Percentiles rank a stretch among this genome's conserved stretches.
Conservation (phyloP, 2,888 invertebrate genomes). For the Drosophila cracens region DNA sequence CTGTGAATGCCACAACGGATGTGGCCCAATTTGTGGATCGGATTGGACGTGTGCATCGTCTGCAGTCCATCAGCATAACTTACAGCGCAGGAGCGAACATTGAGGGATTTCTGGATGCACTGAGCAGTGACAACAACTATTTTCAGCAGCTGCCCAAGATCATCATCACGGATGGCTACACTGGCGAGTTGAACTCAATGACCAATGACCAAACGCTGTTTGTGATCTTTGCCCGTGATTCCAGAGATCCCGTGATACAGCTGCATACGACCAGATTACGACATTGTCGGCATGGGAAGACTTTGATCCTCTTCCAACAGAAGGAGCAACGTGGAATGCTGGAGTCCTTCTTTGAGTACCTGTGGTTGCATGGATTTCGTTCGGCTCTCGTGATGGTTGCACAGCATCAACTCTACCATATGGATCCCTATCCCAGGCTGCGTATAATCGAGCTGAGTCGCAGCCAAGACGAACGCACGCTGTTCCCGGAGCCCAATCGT, state of each 20-base stretch:
- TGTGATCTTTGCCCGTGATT: constrained; percentile 52
- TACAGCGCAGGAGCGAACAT: constrained; percentile 29
- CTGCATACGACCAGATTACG: constrained; percentile 37
- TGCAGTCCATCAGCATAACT: constrained; percentile 42
- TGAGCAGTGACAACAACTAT: constrained; percentile 40
- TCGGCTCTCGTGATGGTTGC: constrained; percentile 56
- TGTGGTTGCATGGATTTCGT: constrained; percentile 63
- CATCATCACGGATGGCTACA: constrained; percentile 15
- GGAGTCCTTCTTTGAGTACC: constrained; percentile 44
- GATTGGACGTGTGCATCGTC: constrained; percentile 47
- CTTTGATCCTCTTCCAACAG: constrained; percentile 46
- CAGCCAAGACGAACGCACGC: constrained; percentile 1
- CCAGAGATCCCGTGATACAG: constrained; percentile 46
- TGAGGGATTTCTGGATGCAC: constrained; percentile 27
- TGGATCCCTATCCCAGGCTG: constrained; percentile 69
- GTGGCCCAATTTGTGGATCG: constrained; percentile 45
- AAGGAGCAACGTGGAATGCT: constrained; percentile 2
- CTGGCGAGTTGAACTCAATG: constrained; percentile 13
- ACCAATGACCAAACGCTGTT: constrained; percentile 38
- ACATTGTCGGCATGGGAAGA: constrained; percentile 53
- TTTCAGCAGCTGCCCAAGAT: constrained; percentile 50
- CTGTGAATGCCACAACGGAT: constrained; percentile 3
- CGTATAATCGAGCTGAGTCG: constrained; percentile 30
- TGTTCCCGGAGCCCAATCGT: constrained; percentile 51
- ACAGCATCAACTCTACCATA: constrained; percentile 43